Base-by-base conservation (phyloP, 2,888 invertebrate species). In the Holacanthella duospinosa region DNA sequence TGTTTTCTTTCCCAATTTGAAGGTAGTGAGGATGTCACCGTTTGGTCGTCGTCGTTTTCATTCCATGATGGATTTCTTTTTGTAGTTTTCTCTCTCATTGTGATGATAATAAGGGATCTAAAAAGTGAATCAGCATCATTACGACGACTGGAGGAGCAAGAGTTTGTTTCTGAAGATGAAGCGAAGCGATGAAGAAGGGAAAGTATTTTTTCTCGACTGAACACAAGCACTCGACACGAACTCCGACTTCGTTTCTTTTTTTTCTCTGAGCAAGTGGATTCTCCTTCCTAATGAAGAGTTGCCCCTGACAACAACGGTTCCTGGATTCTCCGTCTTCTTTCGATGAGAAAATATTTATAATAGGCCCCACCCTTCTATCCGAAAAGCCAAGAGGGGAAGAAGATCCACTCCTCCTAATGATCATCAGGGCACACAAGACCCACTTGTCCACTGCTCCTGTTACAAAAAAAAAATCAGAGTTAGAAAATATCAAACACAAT, bases 191-290 rank as follows among this genome's bases (percentile, higher is more conserved):
- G 9, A 36, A 16, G 36, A 6, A 36, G 36, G 36, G 36, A 36
- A 36, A 36, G 36, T 16, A 36, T 36, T 36, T 36, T 36, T 36
- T 36, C 16, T 16, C 36, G 16, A 36, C 36, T 36, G 36, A 36
- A 36, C 36, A 36, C 9, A 36, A 36, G 36, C 36, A 36, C 36
- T 36, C 36, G 36, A 36, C 36, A 36, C 36, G 36, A 36, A 36
- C 36, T 9, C 16, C 36, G 36, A 9, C 16, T 36, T 36, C 16
- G 6, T 16, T 36, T 36, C 36, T 36, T 36, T 36, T n/a, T n/a
- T n/a, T n/a, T 36, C 16, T 6, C 12, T 65, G 68, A 44, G 68
- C 64, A 48, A 48, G 48, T 48, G 48, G 4, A 16, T 48, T 9
- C 16, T n/a, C 19, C 4, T 21, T 21, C 21, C 55, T 55, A 55